Conservation (phyloP, 2,113 vertebrate species). For the Corythornis madagascariensis region DNA sequence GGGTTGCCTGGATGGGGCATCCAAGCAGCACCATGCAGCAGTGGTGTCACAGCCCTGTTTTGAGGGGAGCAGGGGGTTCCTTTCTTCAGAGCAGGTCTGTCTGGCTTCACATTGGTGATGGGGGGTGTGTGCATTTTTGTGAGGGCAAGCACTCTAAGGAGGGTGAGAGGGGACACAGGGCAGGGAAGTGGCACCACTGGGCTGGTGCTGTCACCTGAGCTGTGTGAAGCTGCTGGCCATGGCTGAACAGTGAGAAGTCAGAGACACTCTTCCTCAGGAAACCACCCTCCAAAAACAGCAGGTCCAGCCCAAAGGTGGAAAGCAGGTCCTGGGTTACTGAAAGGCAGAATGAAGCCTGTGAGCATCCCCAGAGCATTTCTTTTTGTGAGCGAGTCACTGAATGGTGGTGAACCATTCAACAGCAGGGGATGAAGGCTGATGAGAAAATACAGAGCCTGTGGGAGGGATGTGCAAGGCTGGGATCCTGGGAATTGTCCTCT, state of each 20-base stretch:
- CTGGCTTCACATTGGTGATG: neutral
- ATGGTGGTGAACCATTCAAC: too few species aligned
- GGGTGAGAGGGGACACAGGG: neutral
- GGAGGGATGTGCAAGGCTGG: neutral
- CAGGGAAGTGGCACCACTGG: neutral
- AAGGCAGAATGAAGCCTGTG: neutral
- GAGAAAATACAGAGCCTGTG: neutral
- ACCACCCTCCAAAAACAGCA: constrained; percentile 68
- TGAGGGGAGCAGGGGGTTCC: accelerated
- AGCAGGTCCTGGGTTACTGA: constrained; percentile 63
- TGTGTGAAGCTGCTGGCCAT: neutral
- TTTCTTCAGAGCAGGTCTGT: neutral
- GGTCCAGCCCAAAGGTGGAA: constrained; percentile 61
- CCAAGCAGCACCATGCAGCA: neutral
- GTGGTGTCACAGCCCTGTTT: neutral
- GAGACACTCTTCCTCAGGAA: constrained; percentile 56
- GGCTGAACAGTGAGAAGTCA: constrained; percentile 45
- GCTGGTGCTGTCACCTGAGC: constrained; percentile 57
- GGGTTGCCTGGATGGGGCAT: neutral
- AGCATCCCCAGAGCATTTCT: neutral
- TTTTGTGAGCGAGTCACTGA: neutral
- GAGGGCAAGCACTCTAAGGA: neutral
- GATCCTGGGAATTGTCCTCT: neutral
- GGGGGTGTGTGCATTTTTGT: neutral
- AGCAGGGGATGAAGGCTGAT: neutral